Evolutionary conservation across 2,888 invertebrate genomes (phyloP).

Genomic region (Eilema griseolum): DNA sequence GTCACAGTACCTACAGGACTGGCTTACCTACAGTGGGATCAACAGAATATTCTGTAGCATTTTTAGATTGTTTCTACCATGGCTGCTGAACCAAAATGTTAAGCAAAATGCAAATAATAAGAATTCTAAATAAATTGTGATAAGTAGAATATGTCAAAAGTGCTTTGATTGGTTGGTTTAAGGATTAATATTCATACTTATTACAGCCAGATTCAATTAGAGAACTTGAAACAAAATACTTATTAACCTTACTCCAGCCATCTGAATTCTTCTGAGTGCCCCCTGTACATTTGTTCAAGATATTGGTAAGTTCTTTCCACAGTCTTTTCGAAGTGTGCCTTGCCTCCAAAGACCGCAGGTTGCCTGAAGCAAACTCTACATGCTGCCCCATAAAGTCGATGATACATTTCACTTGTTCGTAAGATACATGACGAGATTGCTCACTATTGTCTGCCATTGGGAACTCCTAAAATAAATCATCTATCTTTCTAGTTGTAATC

Average conservation of each 20-base stretch:
- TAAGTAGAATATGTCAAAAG: too few species aligned
- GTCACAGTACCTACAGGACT: too few species aligned
- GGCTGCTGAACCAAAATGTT: too few species aligned
- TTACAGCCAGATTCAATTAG: too few species aligned
- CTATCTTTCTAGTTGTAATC: not conserved
- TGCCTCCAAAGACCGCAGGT: conserved; percentile 65
- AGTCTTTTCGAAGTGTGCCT: conserved; percentile 68
- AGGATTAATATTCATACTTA: too few species aligned
- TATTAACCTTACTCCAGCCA: conserved; percentile 75
- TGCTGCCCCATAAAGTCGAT: conserved; percentile 76
- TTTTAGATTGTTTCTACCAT: too few species aligned
- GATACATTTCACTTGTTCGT: conserved; percentile 70
- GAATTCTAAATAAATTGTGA: too few species aligned
- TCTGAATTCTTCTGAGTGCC: conserved; percentile 67
- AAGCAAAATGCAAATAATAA: too few species aligned
- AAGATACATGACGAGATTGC: conserved; percentile 61
- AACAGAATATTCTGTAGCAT: too few species aligned
- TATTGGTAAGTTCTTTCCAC: conserved; percentile 69
- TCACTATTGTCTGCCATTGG: conserved; percentile 51
- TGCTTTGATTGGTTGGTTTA: too few species aligned
- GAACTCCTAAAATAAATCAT: not conserved
- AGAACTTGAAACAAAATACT: not conserved
- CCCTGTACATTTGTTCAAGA: conserved; percentile 60
- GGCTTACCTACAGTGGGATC: too few species aligned
- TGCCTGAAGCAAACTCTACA: conserved; percentile 69